A percentile compares a stretch with the other conserved stretches of the same genome.
Conservation (phyloP, 2,797 vertebrate species). For the Bryconaethiops microstoma region DNA sequence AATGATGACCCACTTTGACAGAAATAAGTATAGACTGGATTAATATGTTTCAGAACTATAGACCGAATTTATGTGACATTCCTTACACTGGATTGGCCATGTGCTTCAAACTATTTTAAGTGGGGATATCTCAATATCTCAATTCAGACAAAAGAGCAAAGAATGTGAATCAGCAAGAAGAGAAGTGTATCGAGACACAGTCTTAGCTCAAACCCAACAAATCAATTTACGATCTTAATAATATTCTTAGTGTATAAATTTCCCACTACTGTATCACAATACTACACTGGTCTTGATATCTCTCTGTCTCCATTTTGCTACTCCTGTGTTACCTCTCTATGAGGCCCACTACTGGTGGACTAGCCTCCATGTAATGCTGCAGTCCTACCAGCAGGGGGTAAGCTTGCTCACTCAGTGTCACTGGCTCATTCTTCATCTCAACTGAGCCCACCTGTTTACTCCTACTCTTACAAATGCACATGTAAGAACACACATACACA, state of each 20-base stretch:
- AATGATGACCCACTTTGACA: background rate
- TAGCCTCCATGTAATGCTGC: conserved; percentile 71
- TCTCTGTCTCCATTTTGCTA: conserved; percentile 60
- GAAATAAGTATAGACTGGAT: no score
- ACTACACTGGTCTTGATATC: conserved; percentile 6
- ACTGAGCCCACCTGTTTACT: conserved; percentile 57
- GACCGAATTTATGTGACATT: no score
- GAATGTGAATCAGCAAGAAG: background rate
- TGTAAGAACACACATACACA: conserved; percentile 20
- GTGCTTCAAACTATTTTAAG: background rate
- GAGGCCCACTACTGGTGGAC: conserved; percentile 62
- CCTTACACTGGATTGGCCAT: no score
- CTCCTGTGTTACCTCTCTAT: conserved; percentile 69
- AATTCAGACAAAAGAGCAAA: background rate
- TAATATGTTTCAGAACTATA: no score
- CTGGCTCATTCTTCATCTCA: conserved; percentile 69
- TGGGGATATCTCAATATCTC: background rate
- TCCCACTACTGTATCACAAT: background rate
- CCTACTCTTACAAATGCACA: conserved; percentile 33
- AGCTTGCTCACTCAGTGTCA: conserved; percentile 52
- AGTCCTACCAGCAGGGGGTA: conserved; percentile 75
- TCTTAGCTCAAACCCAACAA: background rate
- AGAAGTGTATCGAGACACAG: background rate
- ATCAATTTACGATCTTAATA: background rate
- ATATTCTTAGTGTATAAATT: background rate